Base-by-base conservation (phyloP, 2,888 invertebrate species). In the Pandemis heparana region DNA sequence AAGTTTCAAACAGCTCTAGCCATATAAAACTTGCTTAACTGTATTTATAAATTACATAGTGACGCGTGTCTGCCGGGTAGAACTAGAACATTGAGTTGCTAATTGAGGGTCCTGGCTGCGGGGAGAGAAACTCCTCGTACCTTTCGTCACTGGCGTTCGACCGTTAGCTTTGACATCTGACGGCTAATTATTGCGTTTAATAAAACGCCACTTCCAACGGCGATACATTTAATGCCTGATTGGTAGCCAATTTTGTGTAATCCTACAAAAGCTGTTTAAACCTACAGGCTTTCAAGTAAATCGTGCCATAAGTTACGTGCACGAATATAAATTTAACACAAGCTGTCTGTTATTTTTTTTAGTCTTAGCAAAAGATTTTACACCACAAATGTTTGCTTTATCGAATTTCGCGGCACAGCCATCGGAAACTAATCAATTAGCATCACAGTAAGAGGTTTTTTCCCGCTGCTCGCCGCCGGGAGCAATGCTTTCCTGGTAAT, bases 341-440 rank as follows among this genome's bases (percentile, higher is more conserved):
- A 46, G 9, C 10, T 46, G 14, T 46, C 14, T 14, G 14, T 32
- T 32, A 32, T 32, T 32, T 12, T 51, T 16, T 16, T 46, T 5
- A 41, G 10, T 46, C 32, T 51, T 38, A 38, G 8, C 16, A 39
- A 18, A 71, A 62, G 53, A 43, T 72, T 70, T 69, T 51, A 60
- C 61, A 51, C 46, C 38, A 70, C 51, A 59, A 70, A 74, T 61
- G 69, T 65, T 74, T 70, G 65, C 38, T 74, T 74, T 70, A 70
- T 61, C 41, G 64, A 70, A 61, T 64, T 64, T 60, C 51, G 43
- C 32, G 51, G 59, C 69, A 65, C 64, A 61, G 48, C 75, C 43
- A 75, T 72, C 59, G 72, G 66, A 74, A 78, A 77, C 78, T 77
- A 79, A 81, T 80, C 77, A 79, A 76, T 80, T 80, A 72, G 73